Base-by-base conservation (phyloP, 2,888 invertebrate species). In the Amphipyra tragopoginis region DNA sequence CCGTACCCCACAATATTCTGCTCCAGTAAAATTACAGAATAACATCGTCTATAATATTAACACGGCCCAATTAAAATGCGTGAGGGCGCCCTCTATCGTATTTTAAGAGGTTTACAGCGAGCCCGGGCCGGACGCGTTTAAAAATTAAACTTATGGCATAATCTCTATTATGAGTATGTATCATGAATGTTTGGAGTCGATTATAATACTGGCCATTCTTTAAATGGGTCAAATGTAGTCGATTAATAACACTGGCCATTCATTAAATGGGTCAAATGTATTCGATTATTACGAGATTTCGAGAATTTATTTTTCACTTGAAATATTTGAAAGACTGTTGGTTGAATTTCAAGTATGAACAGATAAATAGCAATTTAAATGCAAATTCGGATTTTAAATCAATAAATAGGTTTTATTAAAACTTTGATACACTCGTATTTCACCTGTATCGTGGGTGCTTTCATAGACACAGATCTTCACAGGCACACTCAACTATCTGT, bases 11-110 rank as follows among this genome's bases (percentile, higher is more conserved):
- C 49, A 65, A 10, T 42, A 47, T 14, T 40, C 40, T 3, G 10
- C n/a, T n/a, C 13, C 69, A 51, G 45, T 70, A 71, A 71, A 69
- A 68, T 70, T 66, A 67, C 54, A 64, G 45, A 74, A 78, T 80
- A 75, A 81, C 69, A 71, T 70, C 72, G 62, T 67, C 70, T 81
- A 77, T 83, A 83, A 84, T 86, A 86, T 89, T 88, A 82, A 87
- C 83, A 77, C 65, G 69, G 73, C 51, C 80, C 83, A 85, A 87
- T 90, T 87, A 88, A 86, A 88, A 86, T 85, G 81, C 80, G 79
- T 72, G 75, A 76, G 73, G 73, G 80, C 66, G 77, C 80, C 72
- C 79, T 74, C 79, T 86, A 77, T 77, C 77, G 74, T 73, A 80
- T 76, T 83, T 80, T 83, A 81, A 81, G 77, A 80, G 79, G 70